These are phyloP conservation scores for Lamprologus sp. DNA, from an alignment of 2,113 vertebrate genomes.

Conservation along the genomic window DNA sequence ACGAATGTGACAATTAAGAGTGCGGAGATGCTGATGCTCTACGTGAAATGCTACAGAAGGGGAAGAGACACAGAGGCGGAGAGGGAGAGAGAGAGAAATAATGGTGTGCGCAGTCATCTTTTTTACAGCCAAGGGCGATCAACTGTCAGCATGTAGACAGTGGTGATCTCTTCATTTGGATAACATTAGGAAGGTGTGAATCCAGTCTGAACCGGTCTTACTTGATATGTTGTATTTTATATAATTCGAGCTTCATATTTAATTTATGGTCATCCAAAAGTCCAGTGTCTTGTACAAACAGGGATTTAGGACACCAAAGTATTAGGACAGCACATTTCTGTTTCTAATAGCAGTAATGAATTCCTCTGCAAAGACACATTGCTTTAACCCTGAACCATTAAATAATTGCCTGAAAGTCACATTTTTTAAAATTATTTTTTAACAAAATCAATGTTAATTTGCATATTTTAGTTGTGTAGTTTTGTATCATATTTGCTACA, in stretches of 20 bases:
- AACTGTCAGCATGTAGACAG: conserved; percentile 2
- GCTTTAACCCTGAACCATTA: background rate
- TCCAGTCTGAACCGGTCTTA: background rate
- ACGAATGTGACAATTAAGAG: background rate
- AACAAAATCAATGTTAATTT: background rate
- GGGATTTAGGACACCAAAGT: background rate
- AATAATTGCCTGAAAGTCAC: background rate
- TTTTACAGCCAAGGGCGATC: conserved; percentile 15
- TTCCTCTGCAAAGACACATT: background rate
- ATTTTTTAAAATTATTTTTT: fast-evolving
- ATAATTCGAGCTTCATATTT: background rate
- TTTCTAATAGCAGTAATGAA: background rate
- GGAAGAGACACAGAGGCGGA: conserved; percentile 15
- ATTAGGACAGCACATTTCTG: background rate
- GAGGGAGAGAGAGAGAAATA: conserved; percentile 6
- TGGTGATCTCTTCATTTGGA: conserved; percentile 19
- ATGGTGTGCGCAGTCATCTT: conserved; percentile 47
- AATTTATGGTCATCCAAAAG: background rate
- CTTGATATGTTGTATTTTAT: background rate
- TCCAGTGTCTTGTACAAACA: background rate
- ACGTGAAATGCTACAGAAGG: background rate
- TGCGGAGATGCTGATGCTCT: background rate
- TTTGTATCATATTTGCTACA: background rate
- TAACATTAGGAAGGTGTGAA: background rate
- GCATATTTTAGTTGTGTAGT: background rate